A percentile compares a stretch with the other conserved stretches of the same genome.
These are phyloP conservation scores for Calidris pygmaea DNA, from an alignment of 2,113 vertebrate genomes.

Conservation along the genomic window DNA sequence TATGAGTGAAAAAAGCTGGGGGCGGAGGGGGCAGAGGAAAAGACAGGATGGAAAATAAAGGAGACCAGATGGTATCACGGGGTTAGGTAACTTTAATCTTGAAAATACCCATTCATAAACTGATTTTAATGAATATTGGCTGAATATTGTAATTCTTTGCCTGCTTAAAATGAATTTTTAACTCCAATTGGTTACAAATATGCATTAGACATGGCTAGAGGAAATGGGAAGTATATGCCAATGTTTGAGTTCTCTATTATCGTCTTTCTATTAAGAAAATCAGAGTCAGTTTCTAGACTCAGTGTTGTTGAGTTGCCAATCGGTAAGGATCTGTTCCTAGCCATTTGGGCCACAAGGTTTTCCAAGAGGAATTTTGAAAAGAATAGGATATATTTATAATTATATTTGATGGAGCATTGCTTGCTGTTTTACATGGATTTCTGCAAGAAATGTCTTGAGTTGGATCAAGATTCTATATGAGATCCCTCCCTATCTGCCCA, in stretches of 20 bases:
- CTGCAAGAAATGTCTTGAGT: not conserved
- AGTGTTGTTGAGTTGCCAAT: not conserved
- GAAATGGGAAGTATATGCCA: not conserved
- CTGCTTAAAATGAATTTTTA: not conserved
- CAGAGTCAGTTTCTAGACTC: not conserved
- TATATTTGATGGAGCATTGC: not conserved
- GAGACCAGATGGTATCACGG: not conserved
- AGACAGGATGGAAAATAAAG: not conserved
- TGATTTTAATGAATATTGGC: not conserved
- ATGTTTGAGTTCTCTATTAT: not conserved
- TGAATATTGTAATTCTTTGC: not conserved
- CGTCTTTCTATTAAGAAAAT: not conserved
- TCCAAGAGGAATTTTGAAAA: not conserved
- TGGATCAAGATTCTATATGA: not conserved
- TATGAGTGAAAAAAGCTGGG: not conserved
- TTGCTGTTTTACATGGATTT: not conserved
- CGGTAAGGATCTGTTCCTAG: not conserved
- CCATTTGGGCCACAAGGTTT: not conserved
- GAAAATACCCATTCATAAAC: not conserved
- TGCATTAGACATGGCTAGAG: not conserved
- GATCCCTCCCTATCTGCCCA: accelerated
- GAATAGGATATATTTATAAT: not conserved
- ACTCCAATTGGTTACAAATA: not conserved
- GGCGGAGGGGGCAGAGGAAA: not conserved
- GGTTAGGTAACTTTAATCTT: not conserved